A percentile compares a stretch with the other conserved stretches of the same genome.
phyloP scores from a whole-genome alignment of 2,797 vertebrate species.

The Ateles fusciceps region DNA sequence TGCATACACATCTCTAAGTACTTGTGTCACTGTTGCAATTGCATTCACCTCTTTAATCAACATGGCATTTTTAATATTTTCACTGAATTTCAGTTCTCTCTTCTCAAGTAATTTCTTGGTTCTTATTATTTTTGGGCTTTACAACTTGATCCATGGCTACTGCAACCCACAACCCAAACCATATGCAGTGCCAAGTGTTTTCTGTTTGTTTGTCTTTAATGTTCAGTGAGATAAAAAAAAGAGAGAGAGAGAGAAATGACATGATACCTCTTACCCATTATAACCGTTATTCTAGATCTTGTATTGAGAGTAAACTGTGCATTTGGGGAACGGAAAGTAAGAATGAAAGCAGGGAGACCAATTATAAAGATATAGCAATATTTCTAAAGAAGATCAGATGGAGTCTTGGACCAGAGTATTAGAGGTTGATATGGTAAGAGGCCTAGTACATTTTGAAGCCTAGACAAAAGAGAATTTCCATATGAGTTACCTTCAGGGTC shows the following conservation, averaged over 20 bases:
- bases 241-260: too few relatives aligned
- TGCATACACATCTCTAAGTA: conserved; percentile 87
- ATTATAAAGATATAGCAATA: not conserved
- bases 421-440: not conserved
- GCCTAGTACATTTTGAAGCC: not conserved
- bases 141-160: not conserved
- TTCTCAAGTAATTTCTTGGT: conserved; percentile 94
- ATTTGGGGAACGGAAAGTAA: not conserved
- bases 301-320: not conserved
- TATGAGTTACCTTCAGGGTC: not conserved
- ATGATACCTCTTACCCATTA: not conserved
- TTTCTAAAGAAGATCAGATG: not conserved
- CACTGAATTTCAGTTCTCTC: conserved; percentile 91
- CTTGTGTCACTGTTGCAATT: conserved; percentile 87
- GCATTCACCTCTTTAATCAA: conserved; percentile 96
- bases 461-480: not conserved
- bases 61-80: conserved; percentile 93
- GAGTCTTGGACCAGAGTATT: not conserved
- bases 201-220: too few relatives aligned
- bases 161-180: too few relatives aligned
- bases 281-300: not conserved
- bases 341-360: not conserved
- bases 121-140: conserved; percentile 94
- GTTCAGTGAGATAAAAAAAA: too few relatives aligned
- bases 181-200: too few relatives aligned